phyloP scores from a whole-genome alignment of 2,797 vertebrate species.

The Threskiornis aethiopicus region DNA sequence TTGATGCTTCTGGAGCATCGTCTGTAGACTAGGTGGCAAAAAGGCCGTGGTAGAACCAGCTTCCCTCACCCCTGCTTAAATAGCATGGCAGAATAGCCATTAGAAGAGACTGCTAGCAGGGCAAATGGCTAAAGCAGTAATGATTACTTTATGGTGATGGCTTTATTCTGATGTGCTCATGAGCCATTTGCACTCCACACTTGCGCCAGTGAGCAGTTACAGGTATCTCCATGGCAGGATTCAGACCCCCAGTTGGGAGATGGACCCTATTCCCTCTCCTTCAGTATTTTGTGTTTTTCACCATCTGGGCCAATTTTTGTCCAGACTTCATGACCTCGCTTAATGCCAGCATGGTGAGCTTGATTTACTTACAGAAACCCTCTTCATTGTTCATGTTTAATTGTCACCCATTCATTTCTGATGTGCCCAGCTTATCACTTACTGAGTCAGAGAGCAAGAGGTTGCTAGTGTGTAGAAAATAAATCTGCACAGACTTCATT shows the following conservation, averaged over 20 bases:
- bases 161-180: neutral
- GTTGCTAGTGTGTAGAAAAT: constrained; percentile 55
- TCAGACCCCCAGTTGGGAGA: neutral
- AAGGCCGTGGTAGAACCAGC: neutral
- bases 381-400: constrained; percentile 56
- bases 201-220: neutral
- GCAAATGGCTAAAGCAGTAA: neutral
- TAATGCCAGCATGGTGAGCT: constrained; percentile 8
- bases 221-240: neutral
- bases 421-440: constrained; percentile 53
- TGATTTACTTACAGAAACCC: constrained; percentile 41
- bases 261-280: neutral
- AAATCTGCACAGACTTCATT: constrained; percentile 68
- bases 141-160: neutral
- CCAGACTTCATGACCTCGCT: constrained; percentile 7
- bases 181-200: neutral
- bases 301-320: neutral
- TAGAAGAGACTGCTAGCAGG: neutral
- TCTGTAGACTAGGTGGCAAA: neutral
- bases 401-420: constrained; percentile 55
- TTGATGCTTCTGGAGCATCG: neutral
- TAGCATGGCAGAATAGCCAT: neutral
- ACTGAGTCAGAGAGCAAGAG: constrained; percentile 55
- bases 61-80: neutral
- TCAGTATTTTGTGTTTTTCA: neutral